Evolutionary conservation across 2,113 vertebrate genomes (phyloP).

Genomic region (Callithrix jacchus): DNA sequence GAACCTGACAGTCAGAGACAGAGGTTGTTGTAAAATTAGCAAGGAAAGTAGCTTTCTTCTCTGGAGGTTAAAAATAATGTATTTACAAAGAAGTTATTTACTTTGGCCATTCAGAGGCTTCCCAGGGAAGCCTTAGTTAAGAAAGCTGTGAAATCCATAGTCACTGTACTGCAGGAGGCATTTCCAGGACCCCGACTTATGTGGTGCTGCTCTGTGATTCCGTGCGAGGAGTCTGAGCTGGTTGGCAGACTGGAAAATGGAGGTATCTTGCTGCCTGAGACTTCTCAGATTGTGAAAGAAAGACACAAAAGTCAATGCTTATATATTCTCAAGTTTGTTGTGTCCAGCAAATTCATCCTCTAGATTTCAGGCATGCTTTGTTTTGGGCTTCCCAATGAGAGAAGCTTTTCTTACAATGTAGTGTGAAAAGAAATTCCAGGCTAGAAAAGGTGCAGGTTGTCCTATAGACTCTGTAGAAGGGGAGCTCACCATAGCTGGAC

Average conservation of each 20-base stretch:
- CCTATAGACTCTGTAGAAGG: too few relatives aligned
- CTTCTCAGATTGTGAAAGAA: neutral
- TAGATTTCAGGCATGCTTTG: neutral
- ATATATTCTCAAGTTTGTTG: neutral
- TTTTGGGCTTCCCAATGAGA: neutral
- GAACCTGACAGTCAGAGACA: conserved; percentile 55
- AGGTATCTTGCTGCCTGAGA: neutral
- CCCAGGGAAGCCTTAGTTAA: neutral
- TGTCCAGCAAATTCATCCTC: neutral
- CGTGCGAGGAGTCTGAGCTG: neutral
- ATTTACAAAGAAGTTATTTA: conserved; percentile 69
- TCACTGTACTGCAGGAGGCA: neutral
- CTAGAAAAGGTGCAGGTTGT: neutral
- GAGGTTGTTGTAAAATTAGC: conserved; percentile 51
- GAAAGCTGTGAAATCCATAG: conserved; percentile 41
- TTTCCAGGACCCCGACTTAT: neutral
- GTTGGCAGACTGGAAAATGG: conserved; percentile 32
- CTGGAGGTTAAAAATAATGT: conserved; percentile 68
- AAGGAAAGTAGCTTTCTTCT: conserved; percentile 48
- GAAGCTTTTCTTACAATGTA: neutral
- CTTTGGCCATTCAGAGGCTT: conserved; percentile 35
- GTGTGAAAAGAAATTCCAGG: neutral
- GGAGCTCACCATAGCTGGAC: neutral
- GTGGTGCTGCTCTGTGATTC: neutral
- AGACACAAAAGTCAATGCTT: neutral